These are phyloP conservation scores for Ophiothrix spiculata DNA, from an alignment of 35 echinoderm and acorn worm genomes.

Conservation along the genomic window DNA sequence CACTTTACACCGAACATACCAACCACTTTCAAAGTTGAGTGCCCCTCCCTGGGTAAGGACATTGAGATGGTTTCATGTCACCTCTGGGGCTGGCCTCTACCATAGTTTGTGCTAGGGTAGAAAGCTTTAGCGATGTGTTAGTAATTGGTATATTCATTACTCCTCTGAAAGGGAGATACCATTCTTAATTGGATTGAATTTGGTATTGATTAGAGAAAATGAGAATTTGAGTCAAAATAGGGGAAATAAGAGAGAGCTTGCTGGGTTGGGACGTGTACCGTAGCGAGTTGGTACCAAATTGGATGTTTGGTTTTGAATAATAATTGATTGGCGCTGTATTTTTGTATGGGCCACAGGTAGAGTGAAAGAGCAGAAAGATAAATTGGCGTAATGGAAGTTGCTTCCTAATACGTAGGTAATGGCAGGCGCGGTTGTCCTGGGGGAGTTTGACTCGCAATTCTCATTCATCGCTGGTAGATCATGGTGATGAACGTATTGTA, in stretches of 20 bases:
- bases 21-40: too few relatives aligned
- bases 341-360: background rate
- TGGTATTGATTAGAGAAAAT: background rate
- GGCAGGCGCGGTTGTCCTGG: background rate
- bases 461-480: background rate
- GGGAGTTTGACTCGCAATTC: background rate
- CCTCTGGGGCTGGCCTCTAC: background rate
- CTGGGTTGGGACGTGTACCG: background rate
- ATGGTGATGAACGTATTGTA: constrained; percentile 11
- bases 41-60: too few relatives aligned
- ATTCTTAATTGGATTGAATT: too few relatives aligned
- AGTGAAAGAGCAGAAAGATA: background rate
- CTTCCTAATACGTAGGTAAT: background rate
- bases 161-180: too few relatives aligned
- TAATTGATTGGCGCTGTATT: background rate
- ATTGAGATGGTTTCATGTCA: background rate
- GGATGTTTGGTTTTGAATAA: background rate
- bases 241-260: background rate
- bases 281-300: background rate
- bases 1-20: too few relatives aligned
- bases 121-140: background rate
- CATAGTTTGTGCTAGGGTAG: background rate
- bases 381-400: background rate
- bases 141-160: too few relatives aligned
- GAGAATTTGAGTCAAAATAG: background rate